Percentiles rank a stretch among this genome's conserved stretches.
Conservation (phyloP, 2,113 vertebrate genomes). For the Gopherus evgoodei region DNA sequence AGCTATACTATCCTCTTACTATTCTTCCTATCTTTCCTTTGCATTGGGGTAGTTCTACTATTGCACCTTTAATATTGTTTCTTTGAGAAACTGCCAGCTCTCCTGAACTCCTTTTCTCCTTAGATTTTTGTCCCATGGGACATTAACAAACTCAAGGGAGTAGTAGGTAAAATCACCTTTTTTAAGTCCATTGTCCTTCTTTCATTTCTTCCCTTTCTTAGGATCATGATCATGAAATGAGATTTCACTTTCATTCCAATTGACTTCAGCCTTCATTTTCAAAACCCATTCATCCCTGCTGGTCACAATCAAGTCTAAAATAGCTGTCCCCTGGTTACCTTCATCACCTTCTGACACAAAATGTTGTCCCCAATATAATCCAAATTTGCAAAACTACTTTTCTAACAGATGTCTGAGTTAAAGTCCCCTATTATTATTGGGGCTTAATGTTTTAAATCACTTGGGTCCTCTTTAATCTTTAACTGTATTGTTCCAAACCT, state of each 20-base stretch:
- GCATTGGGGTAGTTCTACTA: not conserved
- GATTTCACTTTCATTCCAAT: not conserved
- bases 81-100: not conserved
- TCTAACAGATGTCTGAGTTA: not conserved
- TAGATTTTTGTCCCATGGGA: not conserved
- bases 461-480: not conserved
- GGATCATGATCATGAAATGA: not conserved
- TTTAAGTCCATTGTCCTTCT: not conserved
- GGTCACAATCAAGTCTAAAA: not conserved
- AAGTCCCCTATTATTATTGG: not conserved
- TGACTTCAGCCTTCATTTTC: not conserved
- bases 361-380: not conserved
- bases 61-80: not conserved
- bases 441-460: not conserved
- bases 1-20: not conserved
- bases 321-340: not conserved
- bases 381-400: not conserved
- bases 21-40: not conserved
- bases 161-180: not conserved
- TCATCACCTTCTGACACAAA: not conserved
- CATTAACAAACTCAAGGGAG: not conserved
- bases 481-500: not conserved
- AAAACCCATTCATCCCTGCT: not conserved
- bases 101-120: not conserved
- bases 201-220: not conserved